phyloP scores from a whole-genome alignment of 1,140 invertebrate genomes.

The Agrypnia vestita region DNA sequence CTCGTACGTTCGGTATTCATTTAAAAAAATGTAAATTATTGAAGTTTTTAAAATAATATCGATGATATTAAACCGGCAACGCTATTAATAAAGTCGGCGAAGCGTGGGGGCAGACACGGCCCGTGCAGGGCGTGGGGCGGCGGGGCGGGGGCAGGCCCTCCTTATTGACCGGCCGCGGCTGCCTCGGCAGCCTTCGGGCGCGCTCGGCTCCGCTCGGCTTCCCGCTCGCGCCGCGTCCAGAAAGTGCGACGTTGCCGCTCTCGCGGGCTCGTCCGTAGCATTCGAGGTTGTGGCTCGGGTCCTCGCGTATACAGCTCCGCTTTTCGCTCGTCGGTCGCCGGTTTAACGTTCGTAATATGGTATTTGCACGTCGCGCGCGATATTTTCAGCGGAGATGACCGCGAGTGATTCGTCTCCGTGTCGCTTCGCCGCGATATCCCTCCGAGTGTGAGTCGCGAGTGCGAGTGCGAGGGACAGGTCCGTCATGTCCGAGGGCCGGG shows the following conservation, averaged over 20 bases:
- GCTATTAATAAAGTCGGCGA: slow-evolving; percentile 43
- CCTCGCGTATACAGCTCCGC: slow-evolving; percentile 46
- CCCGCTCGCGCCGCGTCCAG: slow-evolving; percentile 69
- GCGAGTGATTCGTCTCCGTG: slow-evolving; percentile 38
- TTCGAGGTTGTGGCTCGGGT: slow-evolving; percentile 19
- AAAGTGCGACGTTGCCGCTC: slow-evolving; percentile 71
- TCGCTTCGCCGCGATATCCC: slow-evolving; percentile 31
- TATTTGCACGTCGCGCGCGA: slow-evolving; percentile 33
- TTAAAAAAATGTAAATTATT: background rate
- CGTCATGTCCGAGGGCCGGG: slow-evolving; percentile 66
- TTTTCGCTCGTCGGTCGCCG: slow-evolving; percentile 18
- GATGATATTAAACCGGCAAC: slow-evolving; percentile 33
- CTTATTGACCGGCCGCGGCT: slow-evolving; percentile 68
- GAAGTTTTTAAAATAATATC: background rate
- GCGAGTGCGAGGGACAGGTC: slow-evolving; percentile 9
- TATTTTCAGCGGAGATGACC: slow-evolving; percentile 49
- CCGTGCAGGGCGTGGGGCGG: slow-evolving; percentile 13
- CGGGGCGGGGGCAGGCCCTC: slow-evolving; percentile 36
- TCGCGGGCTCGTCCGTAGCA: slow-evolving; percentile 21
- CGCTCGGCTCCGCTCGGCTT: slow-evolving; percentile 64
- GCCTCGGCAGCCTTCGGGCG: slow-evolving; percentile 67
- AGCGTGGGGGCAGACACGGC: slow-evolving; percentile 49
- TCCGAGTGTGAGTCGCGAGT: slow-evolving; percentile 39
- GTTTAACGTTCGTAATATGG: slow-evolving; percentile 41
- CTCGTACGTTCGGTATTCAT: background rate